Base-by-base conservation (phyloP, 1,140 invertebrate species). In the Plutomurus gul region DNA sequence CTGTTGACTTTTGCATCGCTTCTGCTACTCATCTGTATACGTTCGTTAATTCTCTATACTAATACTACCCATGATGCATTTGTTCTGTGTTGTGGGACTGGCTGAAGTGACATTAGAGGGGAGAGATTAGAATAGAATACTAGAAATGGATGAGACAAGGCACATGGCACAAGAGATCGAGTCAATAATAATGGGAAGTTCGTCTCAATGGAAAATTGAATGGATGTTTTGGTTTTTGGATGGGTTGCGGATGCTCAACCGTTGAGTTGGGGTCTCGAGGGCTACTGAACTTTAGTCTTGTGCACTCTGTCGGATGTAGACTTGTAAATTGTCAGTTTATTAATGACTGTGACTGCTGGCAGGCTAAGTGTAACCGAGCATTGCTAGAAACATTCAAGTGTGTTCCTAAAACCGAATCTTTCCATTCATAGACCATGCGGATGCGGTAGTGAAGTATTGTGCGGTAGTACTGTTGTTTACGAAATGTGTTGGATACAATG, bases 161-260 rank as follows among this genome's bases (percentile, higher is more conserved):
- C 56, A 65, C 56, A 65, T n/a, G 56, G 56, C 27, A 30, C 49
- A 60, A n/a, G 16, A n/a, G 27, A 30, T 60, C 18, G 56, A 65
- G 56, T 65, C 56, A 65, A 65, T 65, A 65, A 65, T 65, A 65
- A 65, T 65, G 56, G 56, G 16, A 65, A 36, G 56, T 65, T 65
- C 25, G 47, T 47, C 49, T 56, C 4, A 27, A 56, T 56, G 51
- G 25, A 16, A 56, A 43, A 56, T 56, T 56, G 20, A 65, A 65
- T 65, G 56, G 6, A n/a, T 65, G 56, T 65, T 65, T 65, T 65
- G 30, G n/a, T 36, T 36, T 65, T 22, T 36, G 56, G 30, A 36
- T 27, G 49, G 22, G 56, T 10, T 60, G 51, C 51, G 51, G 51
- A 60, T 60, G 51, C 36, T 65, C 56, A 13, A 11, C 22, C n/a